Base-by-base conservation (phyloP, 2,888 invertebrate genomes). In the Agrypnus murinus region DNA sequence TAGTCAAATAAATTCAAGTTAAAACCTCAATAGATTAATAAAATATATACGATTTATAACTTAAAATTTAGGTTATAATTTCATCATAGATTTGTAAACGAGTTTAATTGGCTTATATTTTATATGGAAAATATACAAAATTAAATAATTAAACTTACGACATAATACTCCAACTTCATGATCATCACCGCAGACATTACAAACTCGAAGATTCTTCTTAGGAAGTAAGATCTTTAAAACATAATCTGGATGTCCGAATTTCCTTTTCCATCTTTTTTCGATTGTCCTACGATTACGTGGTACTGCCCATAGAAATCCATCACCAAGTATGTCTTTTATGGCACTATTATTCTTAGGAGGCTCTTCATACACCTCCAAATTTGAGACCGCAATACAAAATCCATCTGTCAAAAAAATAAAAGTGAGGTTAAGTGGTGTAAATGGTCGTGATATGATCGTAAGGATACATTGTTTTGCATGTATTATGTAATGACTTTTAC, bases 111-210 rank as follows among this genome's bases (percentile, higher is more conserved):
- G n/a, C n/a, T n/a, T n/a, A n/a, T n/a, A n/a, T n/a, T n/a, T n/a
- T n/a, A n/a, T n/a, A n/a, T n/a, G n/a, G n/a, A n/a, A n/a, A n/a
- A n/a, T n/a, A n/a, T n/a, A n/a, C n/a, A n/a, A n/a, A n/a, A n/a
- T n/a, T n/a, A n/a, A n/a, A n/a, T n/a, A n/a, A n/a, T n/a, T n/a
- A n/a, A n/a, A 87, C 88, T 89, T 89, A 96, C 96, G 92, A 85
- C 98, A 98, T 50, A 98, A 87, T 55, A 91, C 88, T 53, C 92
- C 91, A 66, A 89, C 87, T 86, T 96, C 93, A 84, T 95, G 91
- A 85, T 93, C 90, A 83, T 94, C 91, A 0, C 98, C 98, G 86
- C 98, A 98, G 50, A 90, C 90, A 73, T 90, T 87, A 81, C 98
- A 98, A 0, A 90, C 89, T 73, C 92, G 86, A 32, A 98, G 87